Percentiles rank a stretch among this genome's conserved stretches.
Conservation (phyloP, 2,113 vertebrate genomes). For the Dasyornis broadbenti region DNA sequence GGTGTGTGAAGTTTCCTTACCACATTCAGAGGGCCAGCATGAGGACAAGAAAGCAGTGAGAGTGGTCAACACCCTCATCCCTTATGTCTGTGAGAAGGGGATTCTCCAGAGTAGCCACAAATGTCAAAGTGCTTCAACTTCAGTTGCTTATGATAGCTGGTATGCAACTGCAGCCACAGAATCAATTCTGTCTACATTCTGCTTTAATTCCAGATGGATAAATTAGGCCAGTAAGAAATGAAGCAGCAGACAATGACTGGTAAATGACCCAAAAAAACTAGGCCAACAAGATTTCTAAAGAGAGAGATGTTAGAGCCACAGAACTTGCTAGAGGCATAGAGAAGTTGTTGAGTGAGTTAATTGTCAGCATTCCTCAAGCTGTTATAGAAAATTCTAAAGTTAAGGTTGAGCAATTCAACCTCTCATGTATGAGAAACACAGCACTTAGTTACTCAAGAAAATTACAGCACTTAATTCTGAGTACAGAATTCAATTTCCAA, state of each 20-base stretch:
- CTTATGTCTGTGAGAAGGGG: not conserved
- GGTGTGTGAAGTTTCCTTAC: not conserved
- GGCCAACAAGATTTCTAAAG: not conserved
- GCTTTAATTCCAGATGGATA: slow-evolving; percentile 35
- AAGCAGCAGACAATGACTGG: slow-evolving; percentile 28
- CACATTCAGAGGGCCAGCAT: not conserved
- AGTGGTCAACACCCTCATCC: not conserved
- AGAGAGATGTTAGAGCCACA: not conserved
- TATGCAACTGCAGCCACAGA: not conserved
- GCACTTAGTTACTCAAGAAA: slow-evolving; percentile 37
- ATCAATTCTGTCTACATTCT: not conserved
- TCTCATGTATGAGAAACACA: not conserved
- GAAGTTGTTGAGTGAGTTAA: slow-evolving; percentile 6
- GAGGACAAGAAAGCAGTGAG: not conserved
- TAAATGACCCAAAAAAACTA: slow-evolving; percentile 43
- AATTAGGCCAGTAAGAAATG: slow-evolving; percentile 33
- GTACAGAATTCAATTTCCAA: slow-evolving; percentile 39
- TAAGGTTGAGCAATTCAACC: slow-evolving; percentile 29
- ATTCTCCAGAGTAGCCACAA: not conserved
- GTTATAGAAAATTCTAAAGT: slow-evolving; percentile 1
- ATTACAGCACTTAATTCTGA: slow-evolving; percentile 48
- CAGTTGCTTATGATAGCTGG: not conserved
- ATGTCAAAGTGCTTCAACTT: not conserved
- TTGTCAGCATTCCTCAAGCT: slow-evolving; percentile 21
- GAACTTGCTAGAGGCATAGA: not conserved